A percentile compares a stretch with the other conserved stretches of the same genome.
These are phyloP conservation scores for Sycobia sp. DNA, from an alignment of 1,140 invertebrate species.

Conservation along the genomic window DNA sequence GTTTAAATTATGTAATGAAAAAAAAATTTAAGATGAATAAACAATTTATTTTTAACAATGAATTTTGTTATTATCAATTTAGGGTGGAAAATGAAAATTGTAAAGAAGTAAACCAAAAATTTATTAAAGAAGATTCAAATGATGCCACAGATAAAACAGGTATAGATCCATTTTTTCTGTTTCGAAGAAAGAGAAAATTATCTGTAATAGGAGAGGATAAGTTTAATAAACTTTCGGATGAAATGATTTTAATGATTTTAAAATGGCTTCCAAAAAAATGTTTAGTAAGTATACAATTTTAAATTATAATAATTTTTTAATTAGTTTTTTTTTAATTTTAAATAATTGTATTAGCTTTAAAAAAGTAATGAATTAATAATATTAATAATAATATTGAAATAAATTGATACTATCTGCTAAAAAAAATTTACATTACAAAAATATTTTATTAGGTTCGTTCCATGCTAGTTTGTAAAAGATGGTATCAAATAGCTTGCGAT, in stretches of 20 bases:
- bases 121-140: constrained; percentile 43
- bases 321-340: background rate
- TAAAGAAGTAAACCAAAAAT: constrained; percentile 44
- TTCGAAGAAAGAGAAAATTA: constrained; percentile 50
- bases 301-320: background rate
- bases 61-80: constrained; percentile 49
- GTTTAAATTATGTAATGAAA: background rate
- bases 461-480: constrained; percentile 67
- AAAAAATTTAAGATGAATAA: constrained; percentile 35
- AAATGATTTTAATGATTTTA: constrained; percentile 83
- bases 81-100: constrained; percentile 46
- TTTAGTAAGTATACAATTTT: constrained; percentile 62
- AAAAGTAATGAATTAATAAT: too few species aligned
- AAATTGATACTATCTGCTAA: too few species aligned
- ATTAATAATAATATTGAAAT: too few species aligned
- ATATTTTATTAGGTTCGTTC: constrained; percentile 46
- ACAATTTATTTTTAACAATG: constrained; percentile 42
- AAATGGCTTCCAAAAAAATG: constrained; percentile 80
- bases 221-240: constrained; percentile 76
- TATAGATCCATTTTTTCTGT: constrained; percentile 52
- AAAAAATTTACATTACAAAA: too few species aligned
- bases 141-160: constrained; percentile 39
- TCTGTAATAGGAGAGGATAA: constrained; percentile 59
- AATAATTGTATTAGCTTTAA: background rate
- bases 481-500: constrained; percentile 77